Percentiles rank a stretch among this genome's conserved stretches.
Conservation (phyloP, 2,797 vertebrate species). For the Sebastes itinus region DNA sequence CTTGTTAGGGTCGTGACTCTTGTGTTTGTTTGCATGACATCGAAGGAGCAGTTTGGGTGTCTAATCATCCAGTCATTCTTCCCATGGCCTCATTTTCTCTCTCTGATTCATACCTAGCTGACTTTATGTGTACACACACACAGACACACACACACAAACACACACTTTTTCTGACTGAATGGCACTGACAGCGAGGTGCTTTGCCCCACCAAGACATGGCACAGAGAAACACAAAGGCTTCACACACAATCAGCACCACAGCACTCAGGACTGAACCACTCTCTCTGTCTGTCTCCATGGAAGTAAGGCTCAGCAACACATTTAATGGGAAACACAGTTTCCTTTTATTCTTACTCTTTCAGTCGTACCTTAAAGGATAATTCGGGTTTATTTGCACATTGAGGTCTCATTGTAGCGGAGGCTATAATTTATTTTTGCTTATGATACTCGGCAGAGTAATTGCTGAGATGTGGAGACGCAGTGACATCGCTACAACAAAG, state of each 20-base stretch:
- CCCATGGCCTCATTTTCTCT: constrained; percentile 55
- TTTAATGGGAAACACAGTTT: not conserved
- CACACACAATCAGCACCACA: constrained; percentile 59
- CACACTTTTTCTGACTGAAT: constrained; percentile 60
- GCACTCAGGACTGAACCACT: constrained; percentile 39
- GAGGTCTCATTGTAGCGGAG: not conserved
- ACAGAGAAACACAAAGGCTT: constrained; percentile 66
- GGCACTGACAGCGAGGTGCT: constrained; percentile 67
- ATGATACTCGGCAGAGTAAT: not conserved
- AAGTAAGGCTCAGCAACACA: not conserved
- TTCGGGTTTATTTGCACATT: not conserved
- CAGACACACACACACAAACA: not conserved
- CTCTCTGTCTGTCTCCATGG: not conserved
- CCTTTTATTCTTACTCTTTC: not conserved
- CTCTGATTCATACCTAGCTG: constrained; percentile 67
- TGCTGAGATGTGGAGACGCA: not conserved
- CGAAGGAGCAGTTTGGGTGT: constrained; percentile 31
- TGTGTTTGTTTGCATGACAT: constrained; percentile 40
- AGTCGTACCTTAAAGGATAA: not conserved
- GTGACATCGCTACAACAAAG: not conserved
- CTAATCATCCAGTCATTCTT: constrained; percentile 54
- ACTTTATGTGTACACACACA: constrained; percentile 4
- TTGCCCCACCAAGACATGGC: constrained; percentile 58
- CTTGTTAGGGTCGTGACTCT: not conserved
- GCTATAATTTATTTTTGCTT: not conserved